Evolutionary conservation across 2,888 invertebrate species (phyloP).

Genomic region (Neoaliturus tenellus): DNA sequence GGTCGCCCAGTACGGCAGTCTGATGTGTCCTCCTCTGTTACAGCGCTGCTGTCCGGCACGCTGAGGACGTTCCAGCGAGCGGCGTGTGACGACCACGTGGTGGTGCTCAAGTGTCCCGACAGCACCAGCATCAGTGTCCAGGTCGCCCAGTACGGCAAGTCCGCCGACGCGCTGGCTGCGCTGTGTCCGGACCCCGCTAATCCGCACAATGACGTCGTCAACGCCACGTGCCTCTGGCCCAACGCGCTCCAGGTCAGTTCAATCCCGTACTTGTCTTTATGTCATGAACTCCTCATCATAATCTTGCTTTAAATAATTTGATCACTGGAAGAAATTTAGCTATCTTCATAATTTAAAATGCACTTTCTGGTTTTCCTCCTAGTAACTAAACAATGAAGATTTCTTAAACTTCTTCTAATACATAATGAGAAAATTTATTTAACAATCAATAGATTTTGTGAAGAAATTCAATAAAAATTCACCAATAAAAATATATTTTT

Average conservation of each 20-base stretch:
- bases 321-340: too few species aligned
- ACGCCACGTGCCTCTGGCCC: conserved; percentile 81
- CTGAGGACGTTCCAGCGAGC: conserved; percentile 93
- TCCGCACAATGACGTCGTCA: conserved; percentile 65
- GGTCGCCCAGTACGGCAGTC: conserved; percentile 84
- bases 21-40: conserved; percentile 65
- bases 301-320: too few species aligned
- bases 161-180: conserved; percentile 70
- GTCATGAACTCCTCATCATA: too few species aligned
- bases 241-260: conserved; percentile 83
- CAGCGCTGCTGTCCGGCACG: conserved; percentile 94
- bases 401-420: too few species aligned
- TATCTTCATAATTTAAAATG: too few species aligned
- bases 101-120: conserved; percentile 91
- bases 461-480: too few species aligned
- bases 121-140: conserved; percentile 95
- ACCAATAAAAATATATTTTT: too few species aligned
- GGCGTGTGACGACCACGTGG: conserved; percentile 93
- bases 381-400: too few species aligned
- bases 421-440: too few species aligned
- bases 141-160: conserved; percentile 92
- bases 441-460: too few species aligned
- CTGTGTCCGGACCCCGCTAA: conserved; percentile 60
- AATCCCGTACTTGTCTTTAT: neutral
- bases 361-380: too few species aligned